These are phyloP conservation scores for Nebria salina DNA, from an alignment of 2,888 invertebrate species.

Conservation along the genomic window DNA sequence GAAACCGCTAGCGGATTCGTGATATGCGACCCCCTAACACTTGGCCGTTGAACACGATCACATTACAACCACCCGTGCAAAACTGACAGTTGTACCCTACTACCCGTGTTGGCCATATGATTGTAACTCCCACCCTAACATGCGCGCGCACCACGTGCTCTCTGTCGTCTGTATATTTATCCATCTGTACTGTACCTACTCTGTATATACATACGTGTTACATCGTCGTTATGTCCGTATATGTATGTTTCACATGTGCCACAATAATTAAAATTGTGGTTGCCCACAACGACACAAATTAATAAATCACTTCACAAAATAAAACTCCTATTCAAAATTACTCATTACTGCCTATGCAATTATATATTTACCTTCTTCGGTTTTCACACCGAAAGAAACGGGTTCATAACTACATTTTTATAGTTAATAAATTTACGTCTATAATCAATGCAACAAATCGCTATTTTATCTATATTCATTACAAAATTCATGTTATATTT, in stretches of 20 bases:
- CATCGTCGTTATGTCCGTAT: background rate
- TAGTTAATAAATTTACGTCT: background rate
- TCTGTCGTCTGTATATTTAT: constrained; percentile 6
- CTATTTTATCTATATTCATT: too few relatives aligned
- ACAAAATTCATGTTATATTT: too few relatives aligned
- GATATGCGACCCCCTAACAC: constrained; percentile 4
- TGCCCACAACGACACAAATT: background rate
- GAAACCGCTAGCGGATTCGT: constrained; percentile 17
- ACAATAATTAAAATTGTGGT: background rate
- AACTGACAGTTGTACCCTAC: constrained; percentile 53
- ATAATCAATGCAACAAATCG: too few relatives aligned
- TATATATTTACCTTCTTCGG: background rate
- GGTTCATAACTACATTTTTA: background rate
- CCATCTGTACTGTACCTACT: background rate
- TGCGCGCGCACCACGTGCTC: constrained; percentile 62
- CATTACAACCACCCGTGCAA: constrained; percentile 44
- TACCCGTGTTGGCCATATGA: constrained; percentile 37
- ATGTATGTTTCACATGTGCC: constrained; percentile 1
- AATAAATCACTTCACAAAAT: background rate
- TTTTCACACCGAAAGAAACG: background rate
- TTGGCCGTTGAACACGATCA: constrained; percentile 34
- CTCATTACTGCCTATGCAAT: background rate
- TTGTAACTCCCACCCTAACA: constrained; percentile 52
- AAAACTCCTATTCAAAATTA: background rate
- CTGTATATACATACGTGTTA: background rate